phyloP scores from a whole-genome alignment of 2,797 vertebrate species.

The Xiphophorus birchmanni region DNA sequence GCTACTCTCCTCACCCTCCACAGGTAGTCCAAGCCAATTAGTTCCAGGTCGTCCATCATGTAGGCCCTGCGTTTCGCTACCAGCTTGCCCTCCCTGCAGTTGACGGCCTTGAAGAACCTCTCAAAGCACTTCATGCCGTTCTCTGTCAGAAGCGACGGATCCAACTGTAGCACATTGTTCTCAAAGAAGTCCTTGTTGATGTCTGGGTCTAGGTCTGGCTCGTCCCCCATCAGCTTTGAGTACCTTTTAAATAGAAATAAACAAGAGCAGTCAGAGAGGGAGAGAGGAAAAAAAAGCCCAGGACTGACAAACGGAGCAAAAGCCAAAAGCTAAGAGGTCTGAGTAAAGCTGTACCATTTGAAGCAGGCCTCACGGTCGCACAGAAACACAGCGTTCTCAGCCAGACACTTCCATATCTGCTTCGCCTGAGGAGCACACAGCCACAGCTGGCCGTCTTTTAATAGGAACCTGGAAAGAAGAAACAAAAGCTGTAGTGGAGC shows the following conservation, averaged over 20 bases:
- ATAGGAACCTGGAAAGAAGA: constrained; percentile 87
- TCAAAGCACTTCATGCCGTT: constrained; percentile 99
- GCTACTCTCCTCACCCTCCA: constrained; percentile 90
- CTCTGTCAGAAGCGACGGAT: constrained; percentile 97
- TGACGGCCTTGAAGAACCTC: constrained; percentile 99
- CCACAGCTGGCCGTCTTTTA: constrained; percentile 99
- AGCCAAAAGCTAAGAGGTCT: not conserved
- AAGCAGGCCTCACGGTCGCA: constrained; percentile 99
- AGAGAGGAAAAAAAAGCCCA: not conserved
- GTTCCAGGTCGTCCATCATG: constrained; percentile 99
- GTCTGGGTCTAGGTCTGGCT: constrained; percentile 98
- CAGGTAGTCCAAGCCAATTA: constrained; percentile 99
- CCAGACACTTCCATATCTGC: constrained; percentile 99
- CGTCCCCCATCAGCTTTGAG: constrained; percentile 99
- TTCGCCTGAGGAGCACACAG: constrained; percentile 98
- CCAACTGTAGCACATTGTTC: constrained; percentile 98
- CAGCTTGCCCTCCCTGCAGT: constrained; percentile 98
- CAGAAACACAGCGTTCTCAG: constrained; percentile 98
- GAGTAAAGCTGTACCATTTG: constrained; percentile 86
- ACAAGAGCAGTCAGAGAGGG: constrained; percentile 3
- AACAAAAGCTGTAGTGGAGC: constrained; percentile 5
- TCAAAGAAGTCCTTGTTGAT: constrained; percentile 99
- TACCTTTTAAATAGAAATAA: constrained; percentile 69
- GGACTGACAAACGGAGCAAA: not conserved
- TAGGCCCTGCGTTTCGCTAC: constrained; percentile 98